Percentiles rank a stretch among this genome's conserved stretches.
These are phyloP conservation scores for Ylistrum balloti DNA, from an alignment of 1,140 invertebrate genomes.

Conservation along the genomic window DNA sequence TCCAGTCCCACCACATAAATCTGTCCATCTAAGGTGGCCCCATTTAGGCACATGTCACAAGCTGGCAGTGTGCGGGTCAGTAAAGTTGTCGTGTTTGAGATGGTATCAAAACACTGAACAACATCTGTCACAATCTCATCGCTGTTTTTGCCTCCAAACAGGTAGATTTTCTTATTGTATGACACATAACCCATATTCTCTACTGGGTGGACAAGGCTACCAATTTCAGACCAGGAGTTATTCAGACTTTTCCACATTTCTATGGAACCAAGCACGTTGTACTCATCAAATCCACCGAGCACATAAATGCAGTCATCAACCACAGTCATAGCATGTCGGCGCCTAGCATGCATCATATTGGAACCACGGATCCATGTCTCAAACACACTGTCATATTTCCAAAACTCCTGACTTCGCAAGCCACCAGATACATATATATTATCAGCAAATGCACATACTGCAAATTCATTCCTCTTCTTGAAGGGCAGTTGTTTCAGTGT, in stretches of 20 bases:
- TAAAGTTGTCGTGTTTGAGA: conserved; percentile 66
- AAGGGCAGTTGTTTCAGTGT: conserved; percentile 77
- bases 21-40: conserved; percentile 72
- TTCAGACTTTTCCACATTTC: conserved; percentile 76
- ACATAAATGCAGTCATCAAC: conserved; percentile 78
- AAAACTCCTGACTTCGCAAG: conserved; percentile 77
- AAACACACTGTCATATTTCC: conserved; percentile 79
- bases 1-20: conserved; percentile 80
- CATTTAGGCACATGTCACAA: conserved; percentile 80
- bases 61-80: conserved; percentile 72
- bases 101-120: conserved; percentile 78
- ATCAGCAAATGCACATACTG: conserved; percentile 76
- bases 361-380: conserved; percentile 76
- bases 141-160: conserved; percentile 79
- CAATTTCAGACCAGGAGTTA: conserved; percentile 74
- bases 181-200: conserved; percentile 80
- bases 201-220: conserved; percentile 72
- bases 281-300: conserved; percentile 79
- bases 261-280: conserved; percentile 74
- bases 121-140: conserved; percentile 78
- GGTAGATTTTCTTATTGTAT: conserved; percentile 75
- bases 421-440: conserved; percentile 79
- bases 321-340: conserved; percentile 78
- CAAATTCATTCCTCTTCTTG: conserved; percentile 79
- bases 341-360: conserved; percentile 75